Evolutionary conservation across 2,797 vertebrate species (phyloP).

Genomic region (Lepus townsendii): DNA sequence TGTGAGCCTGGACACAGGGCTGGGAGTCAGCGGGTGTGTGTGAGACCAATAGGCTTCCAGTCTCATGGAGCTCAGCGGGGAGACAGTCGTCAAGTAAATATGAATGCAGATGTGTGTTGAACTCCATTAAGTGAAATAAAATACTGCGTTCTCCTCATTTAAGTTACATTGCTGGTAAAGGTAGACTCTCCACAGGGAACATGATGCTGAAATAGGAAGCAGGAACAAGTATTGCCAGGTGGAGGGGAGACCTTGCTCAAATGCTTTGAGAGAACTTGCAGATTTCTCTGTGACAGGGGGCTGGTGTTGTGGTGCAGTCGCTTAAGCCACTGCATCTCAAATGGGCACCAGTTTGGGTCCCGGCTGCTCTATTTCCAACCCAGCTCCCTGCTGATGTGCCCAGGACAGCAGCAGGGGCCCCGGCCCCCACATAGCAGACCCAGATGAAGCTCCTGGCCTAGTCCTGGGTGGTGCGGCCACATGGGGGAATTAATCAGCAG

Average conservation of each 20-base stretch:
- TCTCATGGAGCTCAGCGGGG: not conserved
- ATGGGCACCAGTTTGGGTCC: no score
- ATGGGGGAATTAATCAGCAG: no score
- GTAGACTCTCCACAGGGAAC: not conserved
- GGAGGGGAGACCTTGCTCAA: not conserved
- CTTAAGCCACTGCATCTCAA: no score
- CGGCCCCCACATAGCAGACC: no score
- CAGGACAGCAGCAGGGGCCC: no score
- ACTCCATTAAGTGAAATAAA: not conserved
- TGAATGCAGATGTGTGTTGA: not conserved
- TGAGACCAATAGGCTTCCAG: not conserved
- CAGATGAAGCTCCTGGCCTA: no score
- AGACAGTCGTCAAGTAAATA: not conserved
- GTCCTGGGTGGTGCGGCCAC: no score
- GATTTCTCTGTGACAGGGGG: no score
- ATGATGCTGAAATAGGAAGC: not conserved
- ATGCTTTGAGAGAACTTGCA: not conserved
- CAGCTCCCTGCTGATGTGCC: no score
- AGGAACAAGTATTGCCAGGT: not conserved
- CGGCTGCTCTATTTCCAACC: no score
- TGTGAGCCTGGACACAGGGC: not conserved
- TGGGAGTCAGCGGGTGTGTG: no score
- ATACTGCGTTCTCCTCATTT: not conserved
- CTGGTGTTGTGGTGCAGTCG: no score
- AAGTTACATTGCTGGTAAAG: not conserved